Evolutionary conservation across 2,113 vertebrate species (phyloP).

Genomic region (Athene cunicularia): DNA sequence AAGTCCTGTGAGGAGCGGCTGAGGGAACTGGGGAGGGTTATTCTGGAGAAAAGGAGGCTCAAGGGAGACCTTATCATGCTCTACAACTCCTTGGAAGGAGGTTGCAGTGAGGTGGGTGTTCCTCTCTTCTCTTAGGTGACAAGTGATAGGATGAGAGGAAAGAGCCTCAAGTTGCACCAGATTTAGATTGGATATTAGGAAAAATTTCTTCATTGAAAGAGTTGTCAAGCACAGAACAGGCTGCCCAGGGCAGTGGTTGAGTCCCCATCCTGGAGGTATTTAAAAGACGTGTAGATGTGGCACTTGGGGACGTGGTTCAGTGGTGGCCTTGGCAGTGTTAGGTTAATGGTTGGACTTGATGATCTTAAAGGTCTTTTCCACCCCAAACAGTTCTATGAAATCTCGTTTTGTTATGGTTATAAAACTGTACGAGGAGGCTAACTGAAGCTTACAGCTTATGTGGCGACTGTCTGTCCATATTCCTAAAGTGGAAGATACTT

Average conservation of each 20-base stretch:
- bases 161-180: too few relatives aligned
- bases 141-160: too few relatives aligned
- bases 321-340: background rate
- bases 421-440: background rate
- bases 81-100: too few relatives aligned
- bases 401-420: background rate
- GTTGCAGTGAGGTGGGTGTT: too few relatives aligned
- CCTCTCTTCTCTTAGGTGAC: too few relatives aligned
- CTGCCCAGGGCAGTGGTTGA: background rate
- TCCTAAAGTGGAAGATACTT: background rate
- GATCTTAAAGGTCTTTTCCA: background rate
- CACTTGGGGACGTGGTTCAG: background rate
- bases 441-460: rapidly evolving
- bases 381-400: background rate
- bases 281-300: background rate
- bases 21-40: background rate
- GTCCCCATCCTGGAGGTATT: background rate
- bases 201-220: rapidly evolving
- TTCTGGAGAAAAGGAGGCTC: too few relatives aligned
- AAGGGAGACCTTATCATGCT: too few relatives aligned
- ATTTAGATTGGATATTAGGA: background rate
- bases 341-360: background rate
- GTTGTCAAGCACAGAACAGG: too few relatives aligned
- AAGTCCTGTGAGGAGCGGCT: background rate
- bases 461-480: rapidly evolving